Evolutionary conservation across 2,113 vertebrate species (phyloP).

Genomic region (Nannospalax galili): DNA sequence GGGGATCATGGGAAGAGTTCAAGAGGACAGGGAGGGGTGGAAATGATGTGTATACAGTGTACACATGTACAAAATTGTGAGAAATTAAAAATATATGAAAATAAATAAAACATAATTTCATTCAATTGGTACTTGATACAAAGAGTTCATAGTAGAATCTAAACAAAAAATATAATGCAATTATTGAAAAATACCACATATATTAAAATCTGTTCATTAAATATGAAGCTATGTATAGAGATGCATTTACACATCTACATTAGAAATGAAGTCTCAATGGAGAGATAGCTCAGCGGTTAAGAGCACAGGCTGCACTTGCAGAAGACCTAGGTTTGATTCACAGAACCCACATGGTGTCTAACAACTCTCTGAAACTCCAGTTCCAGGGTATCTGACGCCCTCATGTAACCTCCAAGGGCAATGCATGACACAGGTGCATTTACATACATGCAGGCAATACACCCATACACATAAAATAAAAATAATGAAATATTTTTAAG

Average conservation of each 20-base stretch:
- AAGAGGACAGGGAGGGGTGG: not conserved
- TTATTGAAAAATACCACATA: not conserved
- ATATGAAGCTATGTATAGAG: not conserved
- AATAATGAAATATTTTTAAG: too few relatives aligned
- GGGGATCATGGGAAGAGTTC: not conserved
- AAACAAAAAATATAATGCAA: not conserved
- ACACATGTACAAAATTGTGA: not conserved
- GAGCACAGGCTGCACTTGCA: too few relatives aligned
- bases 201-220: not conserved
- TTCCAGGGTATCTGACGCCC: too few relatives aligned
- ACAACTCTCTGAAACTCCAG: too few relatives aligned
- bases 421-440: too few relatives aligned
- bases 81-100: not conserved
- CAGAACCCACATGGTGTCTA: too few relatives aligned
- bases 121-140: not conserved
- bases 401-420: too few relatives aligned
- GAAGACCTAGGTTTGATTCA: too few relatives aligned
- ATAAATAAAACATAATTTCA: not conserved
- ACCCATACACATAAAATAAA: too few relatives aligned
- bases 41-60: not conserved
- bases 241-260: not conserved
- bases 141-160: not conserved
- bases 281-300: too few relatives aligned
- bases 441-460: too few relatives aligned
- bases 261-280: not conserved